These are phyloP conservation scores for Scortum barcoo DNA, from an alignment of 2,113 vertebrate species.

Conservation along the genomic window DNA sequence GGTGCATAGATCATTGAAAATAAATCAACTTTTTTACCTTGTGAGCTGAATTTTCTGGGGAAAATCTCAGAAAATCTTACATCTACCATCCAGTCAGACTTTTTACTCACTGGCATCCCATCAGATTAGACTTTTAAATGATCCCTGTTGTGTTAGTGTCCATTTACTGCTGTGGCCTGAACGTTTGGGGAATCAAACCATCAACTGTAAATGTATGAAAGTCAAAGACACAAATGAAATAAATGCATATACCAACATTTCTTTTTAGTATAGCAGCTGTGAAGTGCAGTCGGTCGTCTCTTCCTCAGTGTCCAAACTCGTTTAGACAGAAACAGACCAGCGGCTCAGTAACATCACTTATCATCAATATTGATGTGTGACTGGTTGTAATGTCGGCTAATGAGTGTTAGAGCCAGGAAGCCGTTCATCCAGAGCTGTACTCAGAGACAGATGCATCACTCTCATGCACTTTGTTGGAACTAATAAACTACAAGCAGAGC, in stretches of 20 bases:
- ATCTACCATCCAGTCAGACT: neutral
- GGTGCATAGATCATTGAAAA: neutral
- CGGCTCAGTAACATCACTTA: constrained; percentile 40
- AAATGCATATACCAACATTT: neutral
- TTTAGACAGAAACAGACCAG: constrained; percentile 36
- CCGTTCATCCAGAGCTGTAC: constrained; percentile 23
- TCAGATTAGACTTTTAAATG: neutral
- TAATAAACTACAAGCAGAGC: constrained; percentile 18
- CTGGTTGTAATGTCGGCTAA: constrained; percentile 62
- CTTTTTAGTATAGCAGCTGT: neutral
- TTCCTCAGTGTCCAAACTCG: neutral
- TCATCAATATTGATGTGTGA: constrained; percentile 63
- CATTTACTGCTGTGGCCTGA: neutral
- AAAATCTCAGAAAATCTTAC: neutral
- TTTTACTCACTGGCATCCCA: neutral
- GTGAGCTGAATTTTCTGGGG: neutral
- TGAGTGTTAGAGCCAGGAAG: constrained; percentile 61
- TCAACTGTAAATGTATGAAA: neutral
- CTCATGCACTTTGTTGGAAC: neutral
- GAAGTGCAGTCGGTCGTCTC: neutral
- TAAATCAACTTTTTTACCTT: neutral
- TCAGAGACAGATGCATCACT: constrained; percentile 39
- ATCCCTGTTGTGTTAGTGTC: neutral
- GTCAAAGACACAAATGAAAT: neutral
- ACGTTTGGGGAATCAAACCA: neutral